phyloP scores from a whole-genome alignment of 1,140 invertebrate genomes.

The Apis florea region DNA sequence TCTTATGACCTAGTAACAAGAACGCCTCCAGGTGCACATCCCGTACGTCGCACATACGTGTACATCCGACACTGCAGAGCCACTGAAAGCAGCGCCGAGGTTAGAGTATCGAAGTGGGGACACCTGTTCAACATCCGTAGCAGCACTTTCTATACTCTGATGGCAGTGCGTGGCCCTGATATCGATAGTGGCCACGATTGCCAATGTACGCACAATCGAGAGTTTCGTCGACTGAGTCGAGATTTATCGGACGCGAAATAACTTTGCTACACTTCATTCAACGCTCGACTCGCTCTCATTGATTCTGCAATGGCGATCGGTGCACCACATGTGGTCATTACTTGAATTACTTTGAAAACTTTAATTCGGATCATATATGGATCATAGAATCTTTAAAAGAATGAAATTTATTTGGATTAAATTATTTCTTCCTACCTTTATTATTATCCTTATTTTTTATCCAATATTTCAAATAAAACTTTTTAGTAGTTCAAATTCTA shows the following conservation, averaged over 20 bases:
- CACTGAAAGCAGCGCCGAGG: conserved; percentile 51
- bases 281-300: conserved; percentile 36
- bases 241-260: conserved; percentile 46
- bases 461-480: neutral
- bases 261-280: conserved; percentile 21
- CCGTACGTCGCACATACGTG: conserved; percentile 50
- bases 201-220: conserved; percentile 35
- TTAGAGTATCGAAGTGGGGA: conserved; percentile 54
- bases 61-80: conserved; percentile 49
- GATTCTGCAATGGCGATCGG: neutral
- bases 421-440: neutral
- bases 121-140: conserved; percentile 61
- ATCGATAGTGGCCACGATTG: conserved; percentile 34
- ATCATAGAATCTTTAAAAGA: neutral
- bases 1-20: conserved; percentile 57
- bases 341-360: neutral
- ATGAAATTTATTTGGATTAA: neutral
- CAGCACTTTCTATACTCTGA: conserved; percentile 48
- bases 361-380: neutral
- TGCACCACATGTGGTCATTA: neutral
- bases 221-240: conserved; percentile 22
- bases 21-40: conserved; percentile 47
- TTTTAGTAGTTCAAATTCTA: neutral
- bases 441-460: neutral
- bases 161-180: conserved; percentile 11